Percentiles rank a stretch among this genome's conserved stretches.
phyloP scores from a whole-genome alignment of 1,140 invertebrate genomes.

The Leptinotarsa texana region DNA sequence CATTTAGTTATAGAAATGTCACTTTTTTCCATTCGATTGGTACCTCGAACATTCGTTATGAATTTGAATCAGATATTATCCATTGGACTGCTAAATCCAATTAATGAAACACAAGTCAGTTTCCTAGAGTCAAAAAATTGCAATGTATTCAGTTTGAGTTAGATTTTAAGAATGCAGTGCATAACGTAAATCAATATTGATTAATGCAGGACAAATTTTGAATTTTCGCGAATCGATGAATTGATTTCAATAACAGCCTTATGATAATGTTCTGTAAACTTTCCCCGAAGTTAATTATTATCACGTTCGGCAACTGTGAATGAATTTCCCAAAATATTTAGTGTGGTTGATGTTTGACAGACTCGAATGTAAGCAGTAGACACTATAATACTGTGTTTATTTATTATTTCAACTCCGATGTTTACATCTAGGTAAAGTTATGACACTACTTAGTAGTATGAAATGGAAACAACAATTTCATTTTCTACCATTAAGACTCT shows the following conservation, averaged over 20 bases:
- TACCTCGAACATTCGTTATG: too few relatives aligned
- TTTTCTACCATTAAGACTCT: slow-evolving; percentile 18
- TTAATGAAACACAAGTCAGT: too few relatives aligned
- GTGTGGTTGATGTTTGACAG: slow-evolving; percentile 18
- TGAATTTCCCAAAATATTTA: neutral
- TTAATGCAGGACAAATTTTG: too few relatives aligned
- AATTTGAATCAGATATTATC: too few relatives aligned
- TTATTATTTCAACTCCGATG: slow-evolving; percentile 14
- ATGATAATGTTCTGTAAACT: neutral
- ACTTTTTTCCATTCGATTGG: too few relatives aligned
- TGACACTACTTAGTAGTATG: slow-evolving; percentile 14
- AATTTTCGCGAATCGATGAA: neutral
- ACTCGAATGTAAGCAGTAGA: slow-evolving; percentile 9
- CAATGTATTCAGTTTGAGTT: too few relatives aligned
- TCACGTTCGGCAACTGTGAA: neutral
- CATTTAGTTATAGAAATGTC: too few relatives aligned
- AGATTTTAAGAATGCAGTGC: too few relatives aligned
- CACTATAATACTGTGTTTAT: slow-evolving; percentile 17
- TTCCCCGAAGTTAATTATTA: neutral
- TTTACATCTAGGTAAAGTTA: slow-evolving; percentile 17
- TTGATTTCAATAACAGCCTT: neutral
- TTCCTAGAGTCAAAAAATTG: too few relatives aligned
- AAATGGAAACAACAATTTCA: slow-evolving; percentile 4
- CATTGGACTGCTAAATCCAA: too few relatives aligned
- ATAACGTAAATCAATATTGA: too few relatives aligned